These are phyloP conservation scores for Cassiopea xamachana DNA, from an alignment of 30 jellyfish, hydroid and myxozoan genomes.

Conservation along the genomic window DNA sequence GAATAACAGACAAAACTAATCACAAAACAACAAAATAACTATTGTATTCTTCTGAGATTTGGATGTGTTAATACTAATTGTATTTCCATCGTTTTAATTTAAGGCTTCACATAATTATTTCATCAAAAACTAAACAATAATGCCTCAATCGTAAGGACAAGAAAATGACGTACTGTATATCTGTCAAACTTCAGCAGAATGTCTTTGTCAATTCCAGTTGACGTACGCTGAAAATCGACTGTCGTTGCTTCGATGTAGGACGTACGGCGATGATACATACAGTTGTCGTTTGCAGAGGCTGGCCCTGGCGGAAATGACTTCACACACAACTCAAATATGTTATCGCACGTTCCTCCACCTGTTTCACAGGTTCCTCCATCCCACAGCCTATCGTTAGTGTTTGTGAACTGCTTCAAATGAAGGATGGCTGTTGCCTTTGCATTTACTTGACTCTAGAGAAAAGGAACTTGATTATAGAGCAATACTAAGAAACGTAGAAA, in stretches of 20 bases:
- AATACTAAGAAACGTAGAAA: too few relatives aligned
- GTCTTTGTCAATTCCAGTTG: slow-evolving; percentile 50
- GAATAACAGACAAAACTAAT: too few relatives aligned
- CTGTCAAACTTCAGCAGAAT: slow-evolving; percentile 24
- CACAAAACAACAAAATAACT: too few relatives aligned
- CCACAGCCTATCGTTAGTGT: slow-evolving; percentile 40
- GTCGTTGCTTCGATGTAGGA: slow-evolving; percentile 20
- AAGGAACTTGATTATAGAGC: too few relatives aligned
- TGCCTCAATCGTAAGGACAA: neutral
- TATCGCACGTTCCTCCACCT: slow-evolving; percentile 42
- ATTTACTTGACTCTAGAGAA: neutral
- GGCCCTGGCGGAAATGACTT: slow-evolving; percentile 58
- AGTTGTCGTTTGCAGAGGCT: slow-evolving; percentile 22
- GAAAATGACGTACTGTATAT: slow-evolving; percentile 31
- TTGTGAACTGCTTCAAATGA: slow-evolving; percentile 22
- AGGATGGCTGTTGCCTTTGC: slow-evolving; percentile 27
- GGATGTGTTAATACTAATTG: too few relatives aligned
- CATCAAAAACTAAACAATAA: too few relatives aligned
- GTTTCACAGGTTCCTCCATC: slow-evolving; percentile 48
- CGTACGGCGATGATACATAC: slow-evolving; percentile 41
- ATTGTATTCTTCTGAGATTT: too few relatives aligned
- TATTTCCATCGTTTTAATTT: neutral
- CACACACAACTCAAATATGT: slow-evolving; percentile 50
- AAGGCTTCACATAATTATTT: neutral
- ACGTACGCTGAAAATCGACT: slow-evolving; percentile 26